Conservation (phyloP, 2,113 vertebrate species). For the Lycocorax pyrrhopterus region DNA sequence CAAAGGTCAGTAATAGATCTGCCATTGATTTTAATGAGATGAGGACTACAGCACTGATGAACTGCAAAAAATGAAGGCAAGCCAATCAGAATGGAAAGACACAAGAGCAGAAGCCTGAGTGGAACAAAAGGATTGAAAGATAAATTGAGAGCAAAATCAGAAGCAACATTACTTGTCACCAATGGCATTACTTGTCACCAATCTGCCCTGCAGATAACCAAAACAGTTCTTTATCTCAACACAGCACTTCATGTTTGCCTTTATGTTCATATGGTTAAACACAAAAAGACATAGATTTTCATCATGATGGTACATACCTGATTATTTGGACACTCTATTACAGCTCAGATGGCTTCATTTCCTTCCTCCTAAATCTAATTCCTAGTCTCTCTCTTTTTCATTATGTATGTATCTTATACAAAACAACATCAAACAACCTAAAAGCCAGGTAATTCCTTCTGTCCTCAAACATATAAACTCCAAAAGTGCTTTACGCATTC, state of each 20-base stretch:
- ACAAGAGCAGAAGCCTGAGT: not conserved
- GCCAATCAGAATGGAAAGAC: not conserved
- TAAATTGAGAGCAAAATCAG: not conserved
- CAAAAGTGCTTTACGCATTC: not conserved
- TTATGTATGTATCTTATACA: not conserved
- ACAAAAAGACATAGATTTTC: not conserved
- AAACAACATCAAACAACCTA: not conserved
- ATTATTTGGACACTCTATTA: not conserved
- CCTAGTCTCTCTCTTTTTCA: not conserved
- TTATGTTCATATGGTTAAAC: not conserved
- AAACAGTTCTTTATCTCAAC: not conserved
- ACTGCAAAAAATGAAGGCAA: not conserved
- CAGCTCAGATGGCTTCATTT: not conserved
- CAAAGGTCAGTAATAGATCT: not conserved
- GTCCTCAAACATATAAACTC: not conserved
- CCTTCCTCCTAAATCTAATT: not conserved
- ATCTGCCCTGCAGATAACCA: not conserved
- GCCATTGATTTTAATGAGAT: not conserved
- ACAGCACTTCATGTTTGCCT: not conserved
- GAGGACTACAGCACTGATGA: not conserved
- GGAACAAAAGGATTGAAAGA: not conserved
- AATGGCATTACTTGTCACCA: not conserved
- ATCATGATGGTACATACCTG: not conserved
- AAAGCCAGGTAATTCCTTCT: not conserved
- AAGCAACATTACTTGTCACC: not conserved